Conservation (phyloP, 2,888 invertebrate genomes). For the Agrilus cyanescens region DNA sequence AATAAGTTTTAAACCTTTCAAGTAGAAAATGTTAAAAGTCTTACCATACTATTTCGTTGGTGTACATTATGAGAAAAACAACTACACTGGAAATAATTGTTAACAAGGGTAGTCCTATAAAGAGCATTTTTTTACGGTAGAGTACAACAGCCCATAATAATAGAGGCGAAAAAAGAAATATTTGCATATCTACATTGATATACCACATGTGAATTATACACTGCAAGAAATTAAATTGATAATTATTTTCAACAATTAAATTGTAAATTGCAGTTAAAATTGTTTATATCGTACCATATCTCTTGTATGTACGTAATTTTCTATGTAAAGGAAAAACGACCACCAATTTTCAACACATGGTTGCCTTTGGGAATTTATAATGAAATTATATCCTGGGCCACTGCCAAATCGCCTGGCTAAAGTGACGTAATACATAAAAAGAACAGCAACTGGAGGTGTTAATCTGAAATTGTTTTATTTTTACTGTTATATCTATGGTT, state of each 20-base stretch:
- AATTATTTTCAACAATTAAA: neutral
- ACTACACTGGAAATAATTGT: slow-evolving; percentile 7
- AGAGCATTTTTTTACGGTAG: too few relatives aligned
- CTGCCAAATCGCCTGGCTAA: slow-evolving; percentile 11
- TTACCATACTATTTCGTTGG: slow-evolving; percentile 10
- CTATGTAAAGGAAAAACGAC: slow-evolving; percentile 14
- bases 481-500: too few relatives aligned
- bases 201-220: slow-evolving; percentile 31
- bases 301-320: slow-evolving; percentile 15
- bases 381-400: slow-evolving; percentile 14
- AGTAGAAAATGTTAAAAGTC: neutral
- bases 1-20: neutral
- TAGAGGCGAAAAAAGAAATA: slow-evolving; percentile 27
- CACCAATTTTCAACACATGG: slow-evolving; percentile 15
- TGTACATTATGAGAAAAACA: slow-evolving; percentile 8
- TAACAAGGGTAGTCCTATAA: slow-evolving; percentile 4
- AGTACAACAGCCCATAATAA: slow-evolving; percentile 6
- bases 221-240: slow-evolving; percentile 17
- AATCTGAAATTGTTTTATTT: slow-evolving; percentile 23
- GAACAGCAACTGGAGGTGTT: slow-evolving; percentile 23
- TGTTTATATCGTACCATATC: slow-evolving; percentile 5
- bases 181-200: slow-evolving; percentile 30
- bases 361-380: slow-evolving; percentile 7
- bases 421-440: slow-evolving; percentile 14
- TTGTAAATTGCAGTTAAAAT: neutral